These are phyloP conservation scores for Brachystomella parvula DNA, from an alignment of 1,140 invertebrate genomes.

Conservation along the genomic window DNA sequence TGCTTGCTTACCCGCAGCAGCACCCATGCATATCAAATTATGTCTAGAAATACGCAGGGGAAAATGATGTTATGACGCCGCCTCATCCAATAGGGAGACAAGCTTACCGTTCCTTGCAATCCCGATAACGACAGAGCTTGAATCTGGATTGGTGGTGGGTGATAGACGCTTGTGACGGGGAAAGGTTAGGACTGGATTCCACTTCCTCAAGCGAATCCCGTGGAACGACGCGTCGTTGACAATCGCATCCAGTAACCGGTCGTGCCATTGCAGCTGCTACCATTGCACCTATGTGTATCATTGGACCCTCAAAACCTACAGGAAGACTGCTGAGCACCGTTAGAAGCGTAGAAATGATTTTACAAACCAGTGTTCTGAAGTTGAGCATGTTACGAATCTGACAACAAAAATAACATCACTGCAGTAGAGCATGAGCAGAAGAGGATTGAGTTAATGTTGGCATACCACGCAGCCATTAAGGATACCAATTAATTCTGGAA, in stretches of 20 bases:
- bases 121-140: constrained; percentile 42
- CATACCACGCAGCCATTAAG: constrained; percentile 46
- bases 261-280: constrained; percentile 20
- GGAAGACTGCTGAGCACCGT: constrained; percentile 46
- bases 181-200: too few relatives aligned
- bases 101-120: constrained; percentile 44
- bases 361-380: constrained; percentile 45
- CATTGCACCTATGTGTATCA: constrained; percentile 39
- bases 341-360: constrained; percentile 45
- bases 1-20: constrained; percentile 29
- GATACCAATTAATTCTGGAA: constrained; percentile 47
- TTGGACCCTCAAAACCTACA: constrained; percentile 47
- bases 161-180: too few relatives aligned
- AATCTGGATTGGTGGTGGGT: too few relatives aligned
- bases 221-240: background rate
- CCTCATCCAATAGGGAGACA: background rate
- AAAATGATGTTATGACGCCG: background rate
- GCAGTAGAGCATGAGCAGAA: too few relatives aligned
- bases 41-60: constrained; percentile 40
- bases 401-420: constrained; percentile 8
- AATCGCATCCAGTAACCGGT: constrained; percentile 5
- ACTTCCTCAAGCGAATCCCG: background rate
- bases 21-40: constrained; percentile 38
- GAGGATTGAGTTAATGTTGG: constrained; percentile 39
- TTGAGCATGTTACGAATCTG: constrained; percentile 38